These are phyloP conservation scores for Trachurus trachurus DNA, from an alignment of 2,797 vertebrate species.

Conservation along the genomic window DNA sequence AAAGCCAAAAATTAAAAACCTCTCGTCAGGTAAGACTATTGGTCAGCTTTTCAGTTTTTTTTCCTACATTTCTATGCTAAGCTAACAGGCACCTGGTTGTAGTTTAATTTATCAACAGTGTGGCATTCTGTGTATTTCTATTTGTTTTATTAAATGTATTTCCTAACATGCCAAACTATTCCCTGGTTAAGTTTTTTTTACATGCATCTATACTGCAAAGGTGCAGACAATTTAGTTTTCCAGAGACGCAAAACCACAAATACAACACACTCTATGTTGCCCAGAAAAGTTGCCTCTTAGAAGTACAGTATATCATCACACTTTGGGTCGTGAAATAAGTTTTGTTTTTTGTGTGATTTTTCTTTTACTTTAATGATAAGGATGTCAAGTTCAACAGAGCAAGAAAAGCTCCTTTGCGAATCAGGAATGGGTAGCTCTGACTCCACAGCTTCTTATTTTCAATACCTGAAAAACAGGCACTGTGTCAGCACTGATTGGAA, in stretches of 20 bases:
- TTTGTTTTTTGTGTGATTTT: neutral
- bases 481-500: conserved; percentile 93
- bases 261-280: neutral
- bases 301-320: no score
- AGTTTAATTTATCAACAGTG: neutral
- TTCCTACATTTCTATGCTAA: neutral
- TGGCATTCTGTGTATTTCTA: no score
- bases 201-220: neutral
- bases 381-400: conserved; percentile 10
- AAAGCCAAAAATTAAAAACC: neutral
- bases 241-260: neutral
- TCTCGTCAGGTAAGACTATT: neutral
- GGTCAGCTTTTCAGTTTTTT: neutral
- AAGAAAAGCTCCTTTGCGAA: conserved; percentile 30
- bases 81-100: neutral
- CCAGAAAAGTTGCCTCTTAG: neutral
- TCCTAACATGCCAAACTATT: neutral
- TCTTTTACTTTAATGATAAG: neutral
- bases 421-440: conserved; percentile 40
- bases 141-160: neutral
- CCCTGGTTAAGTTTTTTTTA: no score
- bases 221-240: neutral
- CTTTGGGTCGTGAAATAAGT: neutral
- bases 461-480: conserved; percentile 66
- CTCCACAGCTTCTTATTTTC: conserved; percentile 52